Evolutionary conservation across 2,888 invertebrate genomes (phyloP).

Genomic region (Stegophylla sp.): DNA sequence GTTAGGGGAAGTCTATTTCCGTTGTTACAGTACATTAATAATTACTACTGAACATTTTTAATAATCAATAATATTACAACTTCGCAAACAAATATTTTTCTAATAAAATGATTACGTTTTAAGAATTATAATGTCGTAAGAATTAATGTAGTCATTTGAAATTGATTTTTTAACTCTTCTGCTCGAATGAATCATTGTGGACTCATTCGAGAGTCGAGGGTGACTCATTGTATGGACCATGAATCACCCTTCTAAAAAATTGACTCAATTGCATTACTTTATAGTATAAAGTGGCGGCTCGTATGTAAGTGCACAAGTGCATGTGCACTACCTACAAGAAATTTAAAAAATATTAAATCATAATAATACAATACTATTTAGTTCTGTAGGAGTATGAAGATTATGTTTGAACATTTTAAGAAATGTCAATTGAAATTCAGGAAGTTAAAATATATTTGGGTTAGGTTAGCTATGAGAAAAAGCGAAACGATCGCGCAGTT

Average conservation of each 20-base stretch:
- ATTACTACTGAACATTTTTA: not conserved
- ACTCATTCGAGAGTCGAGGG: not conserved
- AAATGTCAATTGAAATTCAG: no score
- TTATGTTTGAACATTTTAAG: no score
- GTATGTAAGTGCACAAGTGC: no score
- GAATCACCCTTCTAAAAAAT: constrained; percentile 34
- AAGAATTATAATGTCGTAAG: not conserved
- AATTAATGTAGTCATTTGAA: not conserved
- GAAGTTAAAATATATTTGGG: no score
- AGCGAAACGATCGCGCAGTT: no score
- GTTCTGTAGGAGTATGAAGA: no score
- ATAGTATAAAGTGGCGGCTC: no score
- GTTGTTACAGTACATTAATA: not conserved
- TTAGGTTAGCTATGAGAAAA: no score
- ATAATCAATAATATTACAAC: not conserved
- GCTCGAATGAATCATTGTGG: not conserved
- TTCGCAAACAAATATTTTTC: not conserved
- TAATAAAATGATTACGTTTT: not conserved
- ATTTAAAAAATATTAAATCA: no score
- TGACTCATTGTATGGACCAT: constrained; percentile 22
- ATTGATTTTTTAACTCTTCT: not conserved
- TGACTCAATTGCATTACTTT: not conserved
- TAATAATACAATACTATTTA: no score
- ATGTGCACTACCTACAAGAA: no score
- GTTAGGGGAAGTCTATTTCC: constrained; percentile 15